Base-by-base conservation (phyloP, 2,888 invertebrate species). In the Muschampia plurimacula region DNA sequence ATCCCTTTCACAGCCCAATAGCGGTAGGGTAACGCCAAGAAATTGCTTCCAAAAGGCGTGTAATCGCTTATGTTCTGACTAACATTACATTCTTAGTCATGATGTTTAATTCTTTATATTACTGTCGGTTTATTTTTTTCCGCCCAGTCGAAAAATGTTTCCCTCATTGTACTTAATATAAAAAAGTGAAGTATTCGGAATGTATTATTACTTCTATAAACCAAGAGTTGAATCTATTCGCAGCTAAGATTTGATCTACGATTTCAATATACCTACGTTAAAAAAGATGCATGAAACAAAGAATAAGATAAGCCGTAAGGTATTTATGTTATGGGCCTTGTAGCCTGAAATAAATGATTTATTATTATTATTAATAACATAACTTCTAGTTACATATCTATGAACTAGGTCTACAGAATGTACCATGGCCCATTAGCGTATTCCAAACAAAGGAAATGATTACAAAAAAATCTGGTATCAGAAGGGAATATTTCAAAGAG, bases 41-140 rank as follows among this genome's bases (percentile, higher is more conserved):
- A 74, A 78, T 75, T 76, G 77, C 73, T 74, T 74, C 72, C 74
- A 77, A 77, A 74, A 75, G 75, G 75, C 76, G 74, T 76, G 74
- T 76, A 76, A 76, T 76, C 69, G 74, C 71, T 75, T 75, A 74
- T 75, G 69, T 71, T 74, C 72, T 70, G 69, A n/a, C 66, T 71
- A 73, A 46, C 65, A 66, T 67, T 72, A 74, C 66, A 69, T 73
- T 73, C 22, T 41, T 41, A 44, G 15, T 41, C 63, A 55, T 72
- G 67, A 67, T 66, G 52, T 39, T 68, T 68, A 44, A 70, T 70
- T 70, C 46, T 59, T 70, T 57, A 70, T 57, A 22, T 72, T 71
- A 66, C 65, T 57, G 70, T 22, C 44, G 64, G 32, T 55, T 69
- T 69, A 64, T 69, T 69, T 39, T 69, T 69, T 69, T 69, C 62